These are phyloP conservation scores for Microctenopoma lineatum DNA, from an alignment of 2,797 vertebrate genomes.

Conservation along the genomic window DNA sequence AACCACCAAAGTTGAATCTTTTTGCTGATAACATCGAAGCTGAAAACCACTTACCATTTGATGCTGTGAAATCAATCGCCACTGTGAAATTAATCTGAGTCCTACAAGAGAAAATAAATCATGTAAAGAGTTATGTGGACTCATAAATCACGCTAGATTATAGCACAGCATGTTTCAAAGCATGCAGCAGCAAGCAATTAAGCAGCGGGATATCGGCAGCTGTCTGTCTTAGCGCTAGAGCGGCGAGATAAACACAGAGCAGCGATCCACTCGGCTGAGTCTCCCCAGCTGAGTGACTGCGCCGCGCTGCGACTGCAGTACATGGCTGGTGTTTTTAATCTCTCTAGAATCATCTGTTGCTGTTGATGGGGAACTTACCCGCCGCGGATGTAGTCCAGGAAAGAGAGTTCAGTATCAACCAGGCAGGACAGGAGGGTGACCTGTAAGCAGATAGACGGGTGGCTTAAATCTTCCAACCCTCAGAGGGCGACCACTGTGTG, in stretches of 20 bases:
- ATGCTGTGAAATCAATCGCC: constrained; percentile 98
- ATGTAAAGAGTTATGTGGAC: constrained; percentile 34
- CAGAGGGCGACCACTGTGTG: no score
- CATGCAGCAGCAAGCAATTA: constrained; percentile 50
- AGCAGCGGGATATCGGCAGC: constrained; percentile 55
- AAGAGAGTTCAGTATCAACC: constrained; percentile 97
- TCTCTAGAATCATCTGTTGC: neutral
- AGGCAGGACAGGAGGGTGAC: constrained; percentile 97
- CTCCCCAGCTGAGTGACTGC: neutral
- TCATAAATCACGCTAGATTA: constrained; percentile 69
- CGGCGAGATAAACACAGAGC: constrained; percentile 29
- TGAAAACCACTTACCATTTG: constrained; percentile 90
- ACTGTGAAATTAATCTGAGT: constrained; percentile 99
- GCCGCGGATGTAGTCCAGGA: constrained; percentile 98
- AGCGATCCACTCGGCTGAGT: constrained; percentile 35
- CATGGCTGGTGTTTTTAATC: constrained; percentile 1
- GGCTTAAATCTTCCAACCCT: no score
- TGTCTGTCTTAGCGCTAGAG: constrained; percentile 55
- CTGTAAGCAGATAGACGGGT: constrained; percentile 64
- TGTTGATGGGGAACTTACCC: constrained; percentile 85
- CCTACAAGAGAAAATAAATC: constrained; percentile 81
- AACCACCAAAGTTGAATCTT: constrained; percentile 21
- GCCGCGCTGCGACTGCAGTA: constrained; percentile 6
- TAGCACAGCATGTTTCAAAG: constrained; percentile 59
- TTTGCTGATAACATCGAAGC: constrained; percentile 29